Percentiles rank a stretch among this genome's conserved stretches.
Conservation (phyloP, 2,797 vertebrate species). For the Pyrocephalus nanus region DNA sequence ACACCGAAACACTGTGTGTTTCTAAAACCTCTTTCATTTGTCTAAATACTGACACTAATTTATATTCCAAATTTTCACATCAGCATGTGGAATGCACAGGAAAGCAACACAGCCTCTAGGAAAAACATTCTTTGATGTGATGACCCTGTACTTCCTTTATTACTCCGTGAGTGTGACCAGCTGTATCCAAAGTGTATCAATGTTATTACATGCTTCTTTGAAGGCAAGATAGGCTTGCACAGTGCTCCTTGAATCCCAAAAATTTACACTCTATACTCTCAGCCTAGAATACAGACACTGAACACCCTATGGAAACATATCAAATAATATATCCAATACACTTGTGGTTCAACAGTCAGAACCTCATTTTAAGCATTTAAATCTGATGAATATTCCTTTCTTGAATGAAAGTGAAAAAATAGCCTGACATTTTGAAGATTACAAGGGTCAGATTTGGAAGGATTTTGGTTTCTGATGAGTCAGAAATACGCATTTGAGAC, state of each 20-base stretch:
- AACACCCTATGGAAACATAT: neutral
- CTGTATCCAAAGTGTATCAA: neutral
- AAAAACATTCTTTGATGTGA: neutral
- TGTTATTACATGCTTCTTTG: neutral
- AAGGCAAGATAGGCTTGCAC: neutral
- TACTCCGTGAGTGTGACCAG: neutral
- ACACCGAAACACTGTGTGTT: neutral
- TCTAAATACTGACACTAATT: neutral
- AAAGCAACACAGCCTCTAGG: neutral
- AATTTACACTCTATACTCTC: neutral
- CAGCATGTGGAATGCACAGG: neutral
- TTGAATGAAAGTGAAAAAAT: neutral
- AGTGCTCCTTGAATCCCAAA: neutral
- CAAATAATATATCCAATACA: neutral
- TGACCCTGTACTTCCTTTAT: neutral
- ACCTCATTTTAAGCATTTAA: constrained; percentile 35
- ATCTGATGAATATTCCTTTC: constrained; percentile 9
- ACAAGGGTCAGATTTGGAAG: constrained; percentile 16
- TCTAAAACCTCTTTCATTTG: neutral
- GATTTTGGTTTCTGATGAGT: neutral
- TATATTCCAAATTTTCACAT: neutral
- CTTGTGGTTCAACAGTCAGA: neutral
- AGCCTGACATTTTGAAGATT: constrained; percentile 27
- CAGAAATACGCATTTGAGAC: neutral
- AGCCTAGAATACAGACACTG: neutral